Base-by-base conservation (phyloP, 2,888 invertebrate genomes). In the Labia minor region DNA sequence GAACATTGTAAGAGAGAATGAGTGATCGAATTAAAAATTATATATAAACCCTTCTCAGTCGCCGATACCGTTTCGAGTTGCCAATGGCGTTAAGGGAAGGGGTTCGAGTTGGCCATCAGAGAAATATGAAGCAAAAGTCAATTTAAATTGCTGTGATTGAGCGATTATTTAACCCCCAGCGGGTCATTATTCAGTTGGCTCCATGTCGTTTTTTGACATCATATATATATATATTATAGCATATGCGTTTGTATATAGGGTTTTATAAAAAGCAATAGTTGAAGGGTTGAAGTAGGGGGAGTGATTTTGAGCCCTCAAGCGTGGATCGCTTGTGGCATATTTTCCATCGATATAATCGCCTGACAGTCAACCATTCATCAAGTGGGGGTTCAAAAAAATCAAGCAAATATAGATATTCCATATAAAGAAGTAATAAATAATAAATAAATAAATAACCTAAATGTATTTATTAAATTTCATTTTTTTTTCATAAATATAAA, bases 101-200 rank as follows among this genome's bases (percentile, higher is more conserved):
- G n/a, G 49, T 16, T 8, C 6, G n/a, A 14, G 49, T 4, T 11
- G 3, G 14, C n/a, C 49, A 49, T 49, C 49, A 49, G 49, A 49
- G 49, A 49, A 49, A 49, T 49, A 49, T 49, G 49, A 49, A 49
- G 49, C 49, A 49, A 49, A 49, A 49, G 49, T 49, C 49, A 49
- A 49, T 49, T 49, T 49, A 49, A 49, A 49, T 49, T 49, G 49
- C 49, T 49, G 16, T 49, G 49, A 49, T 49, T 49, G 49, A 49
- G 49, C 49, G 49, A 49, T 49, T 49, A 49, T 49, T 49, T 49
- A 49, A 49, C n/a, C 49, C 49, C 49, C 49, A 14, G 49, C 49
- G 49, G 49, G 49, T 49, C 49, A 49, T 49, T 49, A 49, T 49
- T 49, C 49, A 49, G 49, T 49, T 49, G 14, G n/a, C 49, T n/a